Percentiles rank a stretch among this genome's conserved stretches.
phyloP scores from a whole-genome alignment of 2,888 invertebrate genomes.

The Lithosia quadra region DNA sequence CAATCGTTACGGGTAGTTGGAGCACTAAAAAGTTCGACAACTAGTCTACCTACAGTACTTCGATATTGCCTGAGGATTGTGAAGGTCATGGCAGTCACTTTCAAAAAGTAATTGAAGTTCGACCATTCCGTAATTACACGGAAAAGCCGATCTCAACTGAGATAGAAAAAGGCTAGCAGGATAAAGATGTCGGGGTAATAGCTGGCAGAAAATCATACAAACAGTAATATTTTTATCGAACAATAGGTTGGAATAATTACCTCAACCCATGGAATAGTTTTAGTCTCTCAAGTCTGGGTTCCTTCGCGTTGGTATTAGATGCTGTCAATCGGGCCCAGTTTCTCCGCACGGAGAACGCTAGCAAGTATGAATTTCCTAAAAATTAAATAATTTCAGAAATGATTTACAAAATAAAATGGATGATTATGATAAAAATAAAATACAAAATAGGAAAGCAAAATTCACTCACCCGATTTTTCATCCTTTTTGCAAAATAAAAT shows the following conservation, averaged over 20 bases:
- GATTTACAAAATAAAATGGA: too few relatives aligned
- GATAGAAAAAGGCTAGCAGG: neutral
- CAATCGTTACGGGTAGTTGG: too few relatives aligned
- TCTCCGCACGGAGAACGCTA: constrained; percentile 72
- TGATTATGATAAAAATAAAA: neutral
- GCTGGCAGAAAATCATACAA: too few relatives aligned
- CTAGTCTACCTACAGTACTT: too few relatives aligned
- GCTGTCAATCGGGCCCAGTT: constrained; percentile 74
- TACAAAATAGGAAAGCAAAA: neutral
- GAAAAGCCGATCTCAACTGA: too few relatives aligned
- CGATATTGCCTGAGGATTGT: too few relatives aligned
- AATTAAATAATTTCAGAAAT: neutral
- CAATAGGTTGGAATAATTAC: constrained; percentile 47
- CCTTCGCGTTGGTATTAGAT: constrained; percentile 60
- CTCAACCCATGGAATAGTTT: constrained; percentile 76
- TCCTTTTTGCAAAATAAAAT: constrained; percentile 44
- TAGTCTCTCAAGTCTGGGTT: constrained; percentile 71
- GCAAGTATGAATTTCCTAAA: constrained; percentile 71
- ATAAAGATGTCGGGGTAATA: too few relatives aligned
- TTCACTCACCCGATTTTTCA: constrained; percentile 60
- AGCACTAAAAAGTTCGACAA: too few relatives aligned
- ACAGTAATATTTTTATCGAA: too few relatives aligned
- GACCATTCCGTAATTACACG: too few relatives aligned
- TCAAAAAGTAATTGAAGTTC: too few relatives aligned
- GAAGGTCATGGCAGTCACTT: too few relatives aligned